A percentile compares a stretch with the other conserved stretches of the same genome.
Conservation (phyloP, 2,888 invertebrate species). For the Aquatica leii region DNA sequence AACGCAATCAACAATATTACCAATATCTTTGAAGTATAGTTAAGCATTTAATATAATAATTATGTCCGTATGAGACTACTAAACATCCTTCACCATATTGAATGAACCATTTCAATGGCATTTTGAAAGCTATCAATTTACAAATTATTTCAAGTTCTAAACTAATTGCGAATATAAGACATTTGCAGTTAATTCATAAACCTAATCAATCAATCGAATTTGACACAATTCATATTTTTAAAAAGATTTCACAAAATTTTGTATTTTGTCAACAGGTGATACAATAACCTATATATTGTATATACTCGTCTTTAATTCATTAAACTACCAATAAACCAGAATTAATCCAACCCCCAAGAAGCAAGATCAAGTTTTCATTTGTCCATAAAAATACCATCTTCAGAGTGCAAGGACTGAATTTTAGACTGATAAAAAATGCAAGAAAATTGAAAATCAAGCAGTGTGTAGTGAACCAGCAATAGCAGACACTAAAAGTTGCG, state of each 20-base stretch:
- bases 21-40: no score
- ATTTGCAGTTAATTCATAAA: slow-evolving; percentile 16
- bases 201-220: slow-evolving; percentile 11
- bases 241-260: slow-evolving; percentile 24
- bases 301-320: no score
- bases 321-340: no score
- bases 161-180: slow-evolving; percentile 14
- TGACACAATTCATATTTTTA: slow-evolving; percentile 16
- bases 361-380: no score
- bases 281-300: no score
- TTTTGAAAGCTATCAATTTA: slow-evolving; percentile 16
- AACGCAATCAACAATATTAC: background rate
- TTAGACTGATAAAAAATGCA: no score
- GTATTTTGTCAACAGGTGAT: slow-evolving; percentile 8
- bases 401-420: no score
- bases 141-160: slow-evolving; percentile 16
- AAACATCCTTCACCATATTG: slow-evolving; percentile 7
- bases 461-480: no score
- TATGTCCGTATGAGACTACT: background rate
- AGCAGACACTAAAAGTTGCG: no score
- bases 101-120: slow-evolving; percentile 22
- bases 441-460: no score
- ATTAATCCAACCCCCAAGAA: no score
- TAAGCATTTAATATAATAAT: slow-evolving; percentile 5
- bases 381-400: no score